phyloP scores from a whole-genome alignment of 1,140 invertebrate genomes.

The Drosophila kikkawai region DNA sequence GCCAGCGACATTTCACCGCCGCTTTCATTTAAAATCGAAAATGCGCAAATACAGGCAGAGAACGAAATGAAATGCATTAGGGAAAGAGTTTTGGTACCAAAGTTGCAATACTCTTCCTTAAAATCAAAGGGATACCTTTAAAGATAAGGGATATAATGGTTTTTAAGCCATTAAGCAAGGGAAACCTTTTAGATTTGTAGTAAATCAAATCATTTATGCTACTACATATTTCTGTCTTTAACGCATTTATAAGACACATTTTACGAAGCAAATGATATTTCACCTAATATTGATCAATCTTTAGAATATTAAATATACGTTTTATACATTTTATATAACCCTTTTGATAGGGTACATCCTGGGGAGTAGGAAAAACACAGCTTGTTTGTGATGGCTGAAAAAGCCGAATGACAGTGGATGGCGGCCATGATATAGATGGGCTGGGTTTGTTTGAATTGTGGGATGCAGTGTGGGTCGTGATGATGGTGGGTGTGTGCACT shows the following conservation, averaged over 20 bases:
- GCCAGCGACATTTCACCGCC: constrained; percentile 24
- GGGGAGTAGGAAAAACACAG: constrained; percentile 42
- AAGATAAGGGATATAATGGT: background rate
- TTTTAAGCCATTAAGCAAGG: background rate
- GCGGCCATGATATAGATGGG: constrained; percentile 20
- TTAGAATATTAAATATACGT: background rate
- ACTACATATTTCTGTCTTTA: too few species aligned
- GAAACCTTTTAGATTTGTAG: too few species aligned
- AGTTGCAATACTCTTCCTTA: background rate
- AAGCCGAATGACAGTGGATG: constrained; percentile 35
- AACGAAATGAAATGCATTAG: constrained; percentile 60
- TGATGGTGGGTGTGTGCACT: constrained; percentile 51
- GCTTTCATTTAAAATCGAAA: constrained; percentile 79
- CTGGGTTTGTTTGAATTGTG: background rate
- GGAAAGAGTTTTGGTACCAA: background rate
- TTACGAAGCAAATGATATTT: background rate
- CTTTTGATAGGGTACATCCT: constrained; percentile 1
- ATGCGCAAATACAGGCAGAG: constrained; percentile 57
- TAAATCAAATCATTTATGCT: too few species aligned
- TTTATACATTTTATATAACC: background rate
- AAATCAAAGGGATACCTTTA: background rate
- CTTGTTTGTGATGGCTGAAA: constrained; percentile 67
- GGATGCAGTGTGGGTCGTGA: constrained; percentile 4
- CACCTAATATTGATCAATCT: background rate
- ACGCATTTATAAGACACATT: too few species aligned